These are phyloP conservation scores for Amorpha juglandis DNA, from an alignment of 2,888 invertebrate genomes.

Conservation along the genomic window DNA sequence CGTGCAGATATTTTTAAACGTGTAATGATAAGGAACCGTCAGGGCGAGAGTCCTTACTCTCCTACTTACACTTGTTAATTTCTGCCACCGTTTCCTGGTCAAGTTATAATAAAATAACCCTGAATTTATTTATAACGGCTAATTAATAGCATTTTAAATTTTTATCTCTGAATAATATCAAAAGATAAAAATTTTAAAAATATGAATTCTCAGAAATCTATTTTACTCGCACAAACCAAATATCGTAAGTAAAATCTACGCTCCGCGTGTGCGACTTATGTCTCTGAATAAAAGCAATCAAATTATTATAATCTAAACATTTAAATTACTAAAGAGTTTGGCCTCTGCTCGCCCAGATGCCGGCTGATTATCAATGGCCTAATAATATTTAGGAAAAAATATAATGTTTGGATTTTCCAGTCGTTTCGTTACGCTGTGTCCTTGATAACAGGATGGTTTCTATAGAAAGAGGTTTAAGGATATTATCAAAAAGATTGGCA, in stretches of 20 bases:
- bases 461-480: background rate
- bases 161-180: no score
- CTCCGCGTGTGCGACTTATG: slow-evolving; percentile 37
- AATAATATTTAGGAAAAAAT: slow-evolving; percentile 27
- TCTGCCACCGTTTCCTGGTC: no score
- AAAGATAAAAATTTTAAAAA: no score
- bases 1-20: no score
- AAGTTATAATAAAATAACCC: no score
- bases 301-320: slow-evolving; percentile 46
- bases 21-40: no score
- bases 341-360: slow-evolving; percentile 28
- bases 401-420: slow-evolving; percentile 27
- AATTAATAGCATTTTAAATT: no score
- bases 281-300: slow-evolving; percentile 44
- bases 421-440: background rate
- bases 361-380: slow-evolving; percentile 34
- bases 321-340: slow-evolving; percentile 47
- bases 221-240: background rate
- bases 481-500: background rate
- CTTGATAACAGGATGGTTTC: background rate
- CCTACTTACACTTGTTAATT: no score
- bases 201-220: no score
- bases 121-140: no score
- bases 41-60: no score
- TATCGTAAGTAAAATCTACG: background rate